A percentile compares a stretch with the other conserved stretches of the same genome.
phyloP scores from a whole-genome alignment of 2,888 invertebrate genomes.

The Carpatolechia fugitivella region DNA sequence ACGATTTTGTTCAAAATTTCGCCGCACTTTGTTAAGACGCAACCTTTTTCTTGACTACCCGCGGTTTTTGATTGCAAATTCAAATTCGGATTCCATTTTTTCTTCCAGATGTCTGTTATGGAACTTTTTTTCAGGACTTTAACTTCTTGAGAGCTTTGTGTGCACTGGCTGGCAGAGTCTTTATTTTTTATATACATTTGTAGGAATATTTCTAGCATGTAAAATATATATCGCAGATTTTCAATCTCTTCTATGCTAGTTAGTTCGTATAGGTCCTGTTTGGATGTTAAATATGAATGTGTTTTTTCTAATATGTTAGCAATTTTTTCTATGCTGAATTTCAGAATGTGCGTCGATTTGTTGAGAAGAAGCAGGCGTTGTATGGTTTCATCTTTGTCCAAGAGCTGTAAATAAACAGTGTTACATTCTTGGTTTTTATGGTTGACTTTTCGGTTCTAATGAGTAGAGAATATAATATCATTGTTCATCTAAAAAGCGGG shows the following conservation, averaged over 20 bases:
- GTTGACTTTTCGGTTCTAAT: too few relatives aligned
- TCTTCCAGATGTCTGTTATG: constrained; percentile 59
- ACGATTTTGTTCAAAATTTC: constrained; percentile 57
- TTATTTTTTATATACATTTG: constrained; percentile 37
- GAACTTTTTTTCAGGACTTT: constrained; percentile 44
- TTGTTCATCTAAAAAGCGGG: too few relatives aligned
- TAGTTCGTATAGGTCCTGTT: constrained; percentile 41
- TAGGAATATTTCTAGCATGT: constrained; percentile 50
- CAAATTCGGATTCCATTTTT: constrained; percentile 54
- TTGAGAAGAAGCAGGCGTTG: constrained; percentile 52
- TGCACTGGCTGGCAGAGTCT: constrained; percentile 27
- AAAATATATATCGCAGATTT: constrained; percentile 54
- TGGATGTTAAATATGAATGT: constrained; percentile 30
- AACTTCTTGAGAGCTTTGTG: constrained; percentile 39
- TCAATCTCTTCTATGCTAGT: constrained; percentile 41
- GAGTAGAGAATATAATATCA: too few relatives aligned
- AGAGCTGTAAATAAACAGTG: constrained; percentile 42
- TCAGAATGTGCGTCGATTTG: constrained; percentile 53
- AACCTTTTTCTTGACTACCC: constrained; percentile 37
- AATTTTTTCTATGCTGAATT: constrained; percentile 55
- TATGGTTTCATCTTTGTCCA: constrained; percentile 50
- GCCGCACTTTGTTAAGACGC: constrained; percentile 42
- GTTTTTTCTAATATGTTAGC: constrained; percentile 38
- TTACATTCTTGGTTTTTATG: too few relatives aligned
- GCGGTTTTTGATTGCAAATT: constrained; percentile 29